phyloP scores from a whole-genome alignment of 2,797 vertebrate genomes.

The Rousettus madagascariensis region DNA sequence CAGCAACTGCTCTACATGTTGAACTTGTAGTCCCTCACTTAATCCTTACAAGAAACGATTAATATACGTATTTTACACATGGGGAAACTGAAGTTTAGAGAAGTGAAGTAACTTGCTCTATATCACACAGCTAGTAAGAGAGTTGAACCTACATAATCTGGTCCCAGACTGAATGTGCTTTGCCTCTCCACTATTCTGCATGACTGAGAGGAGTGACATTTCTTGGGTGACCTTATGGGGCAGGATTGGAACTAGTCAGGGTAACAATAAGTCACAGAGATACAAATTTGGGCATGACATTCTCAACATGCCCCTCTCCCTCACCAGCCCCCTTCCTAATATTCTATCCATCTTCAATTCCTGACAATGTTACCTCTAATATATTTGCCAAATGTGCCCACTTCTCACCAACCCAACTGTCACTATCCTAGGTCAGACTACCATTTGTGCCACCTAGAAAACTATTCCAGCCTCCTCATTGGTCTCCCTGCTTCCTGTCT shows the following conservation, averaged over 20 bases:
- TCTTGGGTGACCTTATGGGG: neutral
- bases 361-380: neutral
- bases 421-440: neutral
- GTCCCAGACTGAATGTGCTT: slow-evolving; percentile 2
- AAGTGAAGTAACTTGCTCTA: neutral
- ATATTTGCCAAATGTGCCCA: neutral
- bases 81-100: slow-evolving; percentile 22
- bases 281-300: neutral
- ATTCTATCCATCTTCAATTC: neutral
- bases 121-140: neutral
- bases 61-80: neutral
- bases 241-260: neutral
- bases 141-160: neutral
- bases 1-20: neutral
- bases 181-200: neutral
- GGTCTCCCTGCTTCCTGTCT: neutral
- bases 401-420: neutral
- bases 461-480: neutral
- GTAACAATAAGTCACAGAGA: neutral
- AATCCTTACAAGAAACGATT: neutral
- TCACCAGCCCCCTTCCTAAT: neutral
- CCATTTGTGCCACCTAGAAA: neutral
- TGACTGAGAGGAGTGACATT: neutral
- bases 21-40: neutral
- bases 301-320: neutral